A percentile compares a stretch with the other conserved stretches of the same genome.
phyloP scores from a whole-genome alignment of 1,140 invertebrate genomes.

The Potamilus streckersoni region DNA sequence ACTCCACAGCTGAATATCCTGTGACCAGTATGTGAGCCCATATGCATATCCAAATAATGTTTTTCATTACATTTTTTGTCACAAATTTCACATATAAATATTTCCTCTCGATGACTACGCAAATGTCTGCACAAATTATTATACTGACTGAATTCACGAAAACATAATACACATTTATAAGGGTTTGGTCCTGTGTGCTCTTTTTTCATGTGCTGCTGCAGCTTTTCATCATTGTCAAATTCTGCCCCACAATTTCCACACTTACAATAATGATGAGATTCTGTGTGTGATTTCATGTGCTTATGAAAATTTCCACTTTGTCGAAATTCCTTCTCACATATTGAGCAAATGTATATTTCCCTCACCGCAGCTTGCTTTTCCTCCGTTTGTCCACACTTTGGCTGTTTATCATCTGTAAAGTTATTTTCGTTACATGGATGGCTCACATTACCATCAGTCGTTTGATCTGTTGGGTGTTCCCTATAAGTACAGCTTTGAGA shows the following conservation, averaged over 20 bases:
- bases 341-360: slow-evolving; percentile 5
- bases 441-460: too few species aligned
- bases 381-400: too few species aligned
- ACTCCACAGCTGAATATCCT: slow-evolving; percentile 45
- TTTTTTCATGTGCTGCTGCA: slow-evolving; percentile 38
- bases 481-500: too few species aligned
- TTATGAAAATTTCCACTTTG: slow-evolving; percentile 37
- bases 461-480: too few species aligned
- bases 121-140: slow-evolving; percentile 85
- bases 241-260: slow-evolving; percentile 32
- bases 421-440: too few species aligned
- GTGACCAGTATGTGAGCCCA: slow-evolving; percentile 45
- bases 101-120: slow-evolving; percentile 84
- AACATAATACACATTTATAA: slow-evolving; percentile 80
- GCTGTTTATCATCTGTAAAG: too few species aligned
- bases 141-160: slow-evolving; percentile 88
- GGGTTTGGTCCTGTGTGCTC: slow-evolving; percentile 57
- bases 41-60: slow-evolving; percentile 46
- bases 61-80: slow-evolving; percentile 68
- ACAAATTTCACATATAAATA: slow-evolving; percentile 82
- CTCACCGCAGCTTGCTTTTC: too few species aligned
- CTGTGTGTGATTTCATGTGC: slow-evolving; percentile 35
- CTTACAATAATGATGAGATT: slow-evolving; percentile 13
- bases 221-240: slow-evolving; percentile 28
- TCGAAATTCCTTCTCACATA: slow-evolving; percentile 24